Evolutionary conservation across 2,797 vertebrate species (phyloP), one percentile per base, ranked within the genome.

Genomic region (Anas capensis): DNA sequence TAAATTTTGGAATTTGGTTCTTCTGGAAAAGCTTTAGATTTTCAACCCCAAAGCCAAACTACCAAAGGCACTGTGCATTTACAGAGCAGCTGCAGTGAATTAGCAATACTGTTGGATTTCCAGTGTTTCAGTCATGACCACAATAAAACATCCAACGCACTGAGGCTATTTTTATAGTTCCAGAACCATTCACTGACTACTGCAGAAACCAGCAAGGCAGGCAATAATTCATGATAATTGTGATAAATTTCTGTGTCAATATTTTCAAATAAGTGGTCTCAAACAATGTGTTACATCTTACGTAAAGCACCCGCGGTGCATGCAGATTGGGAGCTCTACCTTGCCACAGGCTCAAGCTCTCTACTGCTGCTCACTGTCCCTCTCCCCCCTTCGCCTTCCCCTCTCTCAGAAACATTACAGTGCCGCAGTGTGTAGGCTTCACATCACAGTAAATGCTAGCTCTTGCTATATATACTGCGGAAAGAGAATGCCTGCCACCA

Each of bases 151-250:
- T 24, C 51, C 54, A 33, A 26, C 70, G 56, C 56, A 23, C 64
- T 36, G 69, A 71, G 19, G 17, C 38, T 48, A 0, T 26, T 89
- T 75, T 72, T 33, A 26, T 26, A 44, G 57, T 36, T 72, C 48
- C 73, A 84, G 82, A 73, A 33, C 40, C 36, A 17, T 46, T 57
- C 44, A 34, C 81, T 56, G 53, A 27, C n/a, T 89, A 6, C 31
- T 49, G 77, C 77, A 79, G 70, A 56, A 92, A 69, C 40, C 17
- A 40, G 38, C 46, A 77, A 85, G 49, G 23, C 60, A 81, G 48
- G 57, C 82, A 76, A n/a, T 81, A 70, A 86, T 88, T 95, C 49
- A 82, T 36, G 5, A 31, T 75, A 86, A 95, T 72, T 14, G 24
- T 83, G 77, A 72, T 92, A 69, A 66, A 77, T 87, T 57, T 87